Percentiles rank a stretch among this genome's conserved stretches.
Conservation (phyloP, 2,113 vertebrate genomes). For the Chaenocephalus aceratus region DNA sequence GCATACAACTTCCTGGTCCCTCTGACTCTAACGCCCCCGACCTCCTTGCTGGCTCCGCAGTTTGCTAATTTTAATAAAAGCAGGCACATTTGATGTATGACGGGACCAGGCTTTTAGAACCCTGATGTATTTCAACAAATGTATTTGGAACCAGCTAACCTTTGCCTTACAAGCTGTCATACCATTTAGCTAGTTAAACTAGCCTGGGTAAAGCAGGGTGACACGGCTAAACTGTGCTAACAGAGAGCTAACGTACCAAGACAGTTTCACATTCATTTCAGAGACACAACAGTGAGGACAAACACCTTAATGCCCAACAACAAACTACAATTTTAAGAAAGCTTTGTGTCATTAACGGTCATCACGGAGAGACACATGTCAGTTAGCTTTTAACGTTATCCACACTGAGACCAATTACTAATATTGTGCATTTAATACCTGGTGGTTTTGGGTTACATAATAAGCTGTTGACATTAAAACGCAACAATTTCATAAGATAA, state of each 20-base stretch:
- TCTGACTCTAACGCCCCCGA: not conserved
- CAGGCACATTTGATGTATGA: not conserved
- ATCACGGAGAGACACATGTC: slow-evolving; percentile 1
- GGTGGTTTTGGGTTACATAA: no score
- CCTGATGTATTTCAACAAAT: not conserved
- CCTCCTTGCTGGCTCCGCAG: not conserved
- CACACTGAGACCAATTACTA: not conserved
- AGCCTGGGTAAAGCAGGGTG: slow-evolving; percentile 44
- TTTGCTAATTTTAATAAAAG: not conserved
- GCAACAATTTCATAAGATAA: no score
- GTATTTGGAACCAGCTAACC: not conserved
- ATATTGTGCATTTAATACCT: not conserved
- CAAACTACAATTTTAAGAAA: not conserved
- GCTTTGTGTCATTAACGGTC: not conserved
- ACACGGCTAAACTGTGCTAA: slow-evolving; percentile 50
- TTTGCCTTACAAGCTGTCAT: not conserved
- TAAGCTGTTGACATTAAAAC: no score
- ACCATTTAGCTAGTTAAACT: not conserved
- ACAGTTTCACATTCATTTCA: slow-evolving; percentile 10
- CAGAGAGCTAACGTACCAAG: slow-evolving; percentile 19
- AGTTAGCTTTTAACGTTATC: not conserved
- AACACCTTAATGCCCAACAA: not conserved
- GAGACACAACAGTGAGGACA: not conserved
- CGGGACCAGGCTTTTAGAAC: not conserved
- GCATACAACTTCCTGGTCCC: slow-evolving; percentile 68